Base-by-base conservation (phyloP, 1,140 invertebrate genomes). In the Diachasma alloeum region DNA sequence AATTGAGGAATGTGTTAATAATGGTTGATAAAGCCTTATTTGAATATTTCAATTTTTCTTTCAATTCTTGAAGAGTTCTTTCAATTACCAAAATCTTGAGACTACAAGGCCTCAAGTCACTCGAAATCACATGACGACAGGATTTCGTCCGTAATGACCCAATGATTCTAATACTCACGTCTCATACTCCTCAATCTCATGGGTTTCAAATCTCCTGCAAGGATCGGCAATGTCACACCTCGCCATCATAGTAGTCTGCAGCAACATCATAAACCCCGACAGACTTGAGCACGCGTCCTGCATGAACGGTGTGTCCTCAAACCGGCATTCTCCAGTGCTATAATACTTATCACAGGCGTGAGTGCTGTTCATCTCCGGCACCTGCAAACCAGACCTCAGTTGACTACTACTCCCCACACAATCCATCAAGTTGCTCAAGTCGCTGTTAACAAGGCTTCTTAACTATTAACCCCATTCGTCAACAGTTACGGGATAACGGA, bases 211-310 rank as follows among this genome's bases (percentile, higher is more conserved):
- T 17, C 89, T 81, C 53, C 85, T 81, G 74, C 90, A 91, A 3
- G 92, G 87, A 72, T 92, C 90, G 0, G 89, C 84, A 13, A 93
- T 89, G 19, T 91, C 86, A 78, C 91, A 92, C 72, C 90, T 90
- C 1, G 90, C 81, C 53, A 91, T 87, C 70, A 92, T 81, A 8
- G 90, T 69, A 59, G 89, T 81, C 70, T 91, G 90, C 42, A 93
- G 79, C 71, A 93, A 87, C 37, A 89, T 87, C 53, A 91, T 89
- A 46, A 94, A 87, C 26, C 83, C 81, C 0, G 82, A 85, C 11
- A 83, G 72, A 9, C 75, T 76, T 4, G 82, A 82, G 72, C 90
- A 91, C 6, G 85, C 80, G 9, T 79, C 74, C 11, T 81, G 77
- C 78, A 90, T 86, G 74, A 86, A 91, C 36, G 83, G 78, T 3